phyloP scores from a whole-genome alignment of 2,888 invertebrate genomes.

The Caenorhabditis angaria region DNA sequence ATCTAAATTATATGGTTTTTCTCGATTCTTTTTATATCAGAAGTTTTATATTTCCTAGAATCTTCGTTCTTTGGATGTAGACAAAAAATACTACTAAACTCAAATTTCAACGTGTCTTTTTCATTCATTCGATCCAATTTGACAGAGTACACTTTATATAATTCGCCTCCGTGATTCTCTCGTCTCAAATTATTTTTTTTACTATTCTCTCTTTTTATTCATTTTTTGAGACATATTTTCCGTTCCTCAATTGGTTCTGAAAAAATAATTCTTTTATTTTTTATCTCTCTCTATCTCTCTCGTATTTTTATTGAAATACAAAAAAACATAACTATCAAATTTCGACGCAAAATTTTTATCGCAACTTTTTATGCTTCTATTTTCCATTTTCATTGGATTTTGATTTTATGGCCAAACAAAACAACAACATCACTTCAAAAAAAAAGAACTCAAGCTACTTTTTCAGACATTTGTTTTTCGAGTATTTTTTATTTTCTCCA shows the following conservation, averaged over 20 bases:
- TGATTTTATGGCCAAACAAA: background rate
- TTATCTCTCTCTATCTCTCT: background rate
- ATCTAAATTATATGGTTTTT: too few species aligned
- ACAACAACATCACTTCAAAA: constrained; percentile 1
- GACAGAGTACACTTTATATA: background rate
- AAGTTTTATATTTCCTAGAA: too few species aligned
- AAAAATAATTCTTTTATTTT: too few species aligned
- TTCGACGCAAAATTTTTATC: background rate
- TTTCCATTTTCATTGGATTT: too few species aligned
- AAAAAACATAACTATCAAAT: background rate
- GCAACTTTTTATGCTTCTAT: background rate
- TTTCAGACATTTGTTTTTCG: background rate
- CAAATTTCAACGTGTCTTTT: too few species aligned
- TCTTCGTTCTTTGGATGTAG: too few species aligned
- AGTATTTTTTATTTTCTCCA: constrained; percentile 1
- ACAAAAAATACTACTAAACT: background rate
- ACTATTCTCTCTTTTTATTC: too few species aligned
- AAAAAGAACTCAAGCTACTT: background rate
- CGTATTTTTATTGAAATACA: background rate
- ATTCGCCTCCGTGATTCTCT: background rate
- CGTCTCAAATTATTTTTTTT: too few species aligned
- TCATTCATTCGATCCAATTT: constrained; percentile 1
- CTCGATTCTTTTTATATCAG: too few species aligned
- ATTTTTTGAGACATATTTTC: background rate
- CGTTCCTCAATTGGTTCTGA: background rate